Evolutionary conservation across 2,888 invertebrate genomes (phyloP).

Genomic region (Cremastinae sp.): DNA sequence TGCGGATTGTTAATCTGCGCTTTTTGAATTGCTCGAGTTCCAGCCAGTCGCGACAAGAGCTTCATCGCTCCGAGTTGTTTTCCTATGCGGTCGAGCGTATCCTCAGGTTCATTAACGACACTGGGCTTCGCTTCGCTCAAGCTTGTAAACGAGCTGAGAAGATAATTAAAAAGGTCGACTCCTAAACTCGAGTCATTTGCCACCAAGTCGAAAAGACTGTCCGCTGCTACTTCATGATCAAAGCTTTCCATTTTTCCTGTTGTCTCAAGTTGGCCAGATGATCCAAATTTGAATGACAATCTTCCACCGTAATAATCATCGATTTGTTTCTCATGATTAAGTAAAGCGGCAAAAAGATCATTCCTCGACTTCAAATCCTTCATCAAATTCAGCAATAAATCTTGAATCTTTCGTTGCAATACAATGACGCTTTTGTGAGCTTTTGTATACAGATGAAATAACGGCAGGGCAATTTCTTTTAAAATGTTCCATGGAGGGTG

Average conservation of each 20-base stretch:
- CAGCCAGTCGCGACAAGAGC: slow-evolving; percentile 76
- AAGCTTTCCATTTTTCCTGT: slow-evolving; percentile 66
- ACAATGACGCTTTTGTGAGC: slow-evolving; percentile 67
- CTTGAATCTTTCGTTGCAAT: slow-evolving; percentile 67
- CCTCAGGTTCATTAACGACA: slow-evolving; percentile 66
- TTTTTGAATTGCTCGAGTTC: slow-evolving; percentile 74
- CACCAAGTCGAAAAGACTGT: slow-evolving; percentile 76
- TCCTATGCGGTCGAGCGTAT: slow-evolving; percentile 69
- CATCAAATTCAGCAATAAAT: slow-evolving; percentile 69
- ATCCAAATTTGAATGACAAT: slow-evolving; percentile 69
- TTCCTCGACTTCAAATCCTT: slow-evolving; percentile 61
- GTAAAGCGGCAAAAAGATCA: slow-evolving; percentile 69
- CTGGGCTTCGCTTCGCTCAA: slow-evolving; percentile 59
- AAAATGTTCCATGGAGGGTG: slow-evolving; percentile 72
- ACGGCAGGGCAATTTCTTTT: slow-evolving; percentile 68
- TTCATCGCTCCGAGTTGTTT: slow-evolving; percentile 73
- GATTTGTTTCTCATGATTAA: slow-evolving; percentile 63
- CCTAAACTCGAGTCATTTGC: slow-evolving; percentile 70
- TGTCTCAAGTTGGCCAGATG: slow-evolving; percentile 72
- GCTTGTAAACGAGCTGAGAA: slow-evolving; percentile 72
- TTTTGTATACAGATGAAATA: slow-evolving; percentile 73
- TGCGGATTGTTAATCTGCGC: slow-evolving; percentile 75
- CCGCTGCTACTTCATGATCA: slow-evolving; percentile 72
- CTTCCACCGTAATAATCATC: slow-evolving; percentile 70
- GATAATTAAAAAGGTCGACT: slow-evolving; percentile 78